Conservation (phyloP, 2,113 vertebrate species). For the Pachypanchax playfairii region DNA sequence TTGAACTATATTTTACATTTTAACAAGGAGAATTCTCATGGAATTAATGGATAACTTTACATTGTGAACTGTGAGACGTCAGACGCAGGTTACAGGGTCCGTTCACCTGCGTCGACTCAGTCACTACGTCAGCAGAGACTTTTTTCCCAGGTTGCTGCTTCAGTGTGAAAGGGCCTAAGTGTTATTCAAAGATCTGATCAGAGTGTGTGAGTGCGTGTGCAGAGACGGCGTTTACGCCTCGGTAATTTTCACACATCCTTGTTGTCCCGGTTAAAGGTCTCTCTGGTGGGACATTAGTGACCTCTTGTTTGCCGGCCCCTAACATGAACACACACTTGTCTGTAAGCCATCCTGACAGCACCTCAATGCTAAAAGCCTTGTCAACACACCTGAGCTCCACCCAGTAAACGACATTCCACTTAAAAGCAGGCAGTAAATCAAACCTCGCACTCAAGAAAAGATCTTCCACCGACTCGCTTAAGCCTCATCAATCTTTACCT, state of each 20-base stretch:
- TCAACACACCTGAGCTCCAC: slow-evolving; percentile 75
- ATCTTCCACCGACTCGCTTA: slow-evolving; percentile 18
- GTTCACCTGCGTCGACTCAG: slow-evolving; percentile 11
- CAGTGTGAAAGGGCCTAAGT: slow-evolving; percentile 57
- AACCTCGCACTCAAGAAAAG: slow-evolving; percentile 11
- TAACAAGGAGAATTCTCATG: no score
- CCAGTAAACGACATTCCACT: slow-evolving; percentile 71
- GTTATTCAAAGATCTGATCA: slow-evolving; percentile 32
- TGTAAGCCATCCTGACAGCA: slow-evolving; percentile 68
- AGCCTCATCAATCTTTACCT: slow-evolving; percentile 20
- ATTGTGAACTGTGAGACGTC: neutral
- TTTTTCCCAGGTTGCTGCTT: slow-evolving; percentile 34
- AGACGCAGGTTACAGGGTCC: neutral
- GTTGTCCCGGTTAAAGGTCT: slow-evolving; percentile 48
- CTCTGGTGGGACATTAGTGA: slow-evolving; percentile 65
- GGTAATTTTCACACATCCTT: slow-evolving; percentile 63
- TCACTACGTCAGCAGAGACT: slow-evolving; percentile 32
- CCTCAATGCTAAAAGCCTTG: slow-evolving; percentile 74
- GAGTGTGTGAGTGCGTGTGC: slow-evolving; percentile 33
- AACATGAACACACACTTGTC: slow-evolving; percentile 50
- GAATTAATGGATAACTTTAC: no score
- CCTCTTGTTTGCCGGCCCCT: slow-evolving; percentile 54
- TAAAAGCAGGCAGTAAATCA: slow-evolving; percentile 65
- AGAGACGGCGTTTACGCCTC: slow-evolving; percentile 51
- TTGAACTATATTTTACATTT: no score